phyloP scores from a whole-genome alignment of 2,797 vertebrate species.

The Tenualosa thibaudeaui region DNA sequence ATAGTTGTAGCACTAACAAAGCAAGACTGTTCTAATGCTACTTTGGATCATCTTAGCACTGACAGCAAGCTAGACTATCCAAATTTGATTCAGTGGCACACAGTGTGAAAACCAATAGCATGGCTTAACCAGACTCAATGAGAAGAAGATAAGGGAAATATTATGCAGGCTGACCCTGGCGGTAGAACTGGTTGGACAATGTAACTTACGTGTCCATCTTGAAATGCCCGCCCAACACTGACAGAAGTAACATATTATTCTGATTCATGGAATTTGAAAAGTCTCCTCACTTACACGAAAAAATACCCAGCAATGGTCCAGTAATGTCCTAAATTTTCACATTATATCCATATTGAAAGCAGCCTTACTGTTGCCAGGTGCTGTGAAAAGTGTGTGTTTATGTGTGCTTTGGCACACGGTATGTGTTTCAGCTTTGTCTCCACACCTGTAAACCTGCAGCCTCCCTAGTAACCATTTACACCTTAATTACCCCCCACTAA shows the following conservation, averaged over 20 bases:
- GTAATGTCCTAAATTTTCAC: neutral
- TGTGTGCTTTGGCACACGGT: neutral
- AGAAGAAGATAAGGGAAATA: too few relatives aligned
- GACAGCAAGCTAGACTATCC: too few relatives aligned
- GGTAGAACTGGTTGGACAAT: too few relatives aligned
- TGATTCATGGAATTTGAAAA: neutral
- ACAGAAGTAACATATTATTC: neutral
- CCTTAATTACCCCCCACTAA: conserved; percentile 12
- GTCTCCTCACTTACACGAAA: neutral
- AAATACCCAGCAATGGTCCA: neutral
- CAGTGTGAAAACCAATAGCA: too few relatives aligned
- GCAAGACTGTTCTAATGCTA: too few relatives aligned
- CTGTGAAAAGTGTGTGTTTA: neutral
- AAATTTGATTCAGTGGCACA: too few relatives aligned
- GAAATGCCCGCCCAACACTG: neutral
- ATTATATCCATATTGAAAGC: neutral
- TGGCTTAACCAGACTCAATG: too few relatives aligned
- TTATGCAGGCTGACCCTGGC: too few relatives aligned
- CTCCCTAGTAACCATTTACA: conserved; percentile 14
- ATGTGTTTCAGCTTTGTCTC: neutral
- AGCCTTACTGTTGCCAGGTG: neutral
- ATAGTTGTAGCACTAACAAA: too few relatives aligned
- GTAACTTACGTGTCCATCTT: too few relatives aligned
- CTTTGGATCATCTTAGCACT: too few relatives aligned
- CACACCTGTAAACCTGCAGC: neutral